These are phyloP conservation scores for Musca domestica DNA, from an alignment of 1,140 invertebrate species.

Conservation along the genomic window DNA sequence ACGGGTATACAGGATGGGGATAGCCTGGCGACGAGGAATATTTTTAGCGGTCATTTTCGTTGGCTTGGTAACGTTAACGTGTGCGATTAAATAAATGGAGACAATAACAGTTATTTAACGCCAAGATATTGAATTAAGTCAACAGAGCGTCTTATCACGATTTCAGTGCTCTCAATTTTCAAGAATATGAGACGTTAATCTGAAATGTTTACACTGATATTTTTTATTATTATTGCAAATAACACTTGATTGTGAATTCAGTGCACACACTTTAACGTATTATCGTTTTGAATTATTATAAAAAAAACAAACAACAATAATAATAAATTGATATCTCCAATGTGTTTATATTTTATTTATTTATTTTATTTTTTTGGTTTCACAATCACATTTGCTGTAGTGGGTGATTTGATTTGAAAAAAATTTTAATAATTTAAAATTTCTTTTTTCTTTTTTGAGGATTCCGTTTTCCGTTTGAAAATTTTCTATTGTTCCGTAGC, in stretches of 20 bases:
- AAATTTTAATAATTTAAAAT: no score
- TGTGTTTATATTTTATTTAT: not conserved
- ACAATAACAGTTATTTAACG: not conserved
- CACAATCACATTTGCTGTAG: no score
- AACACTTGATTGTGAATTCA: no score
- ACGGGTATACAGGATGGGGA: conserved; percentile 73
- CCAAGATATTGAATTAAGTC: not conserved
- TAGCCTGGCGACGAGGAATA: conserved; percentile 60
- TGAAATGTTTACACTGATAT: no score
- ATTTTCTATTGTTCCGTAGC: conserved; percentile 18
- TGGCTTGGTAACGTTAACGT: not conserved
- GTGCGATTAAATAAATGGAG: not conserved
- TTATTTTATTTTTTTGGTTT: conserved; percentile 11
- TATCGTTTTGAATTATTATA: no score
- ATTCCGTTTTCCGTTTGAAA: conserved; percentile 3
- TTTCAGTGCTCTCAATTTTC: no score
- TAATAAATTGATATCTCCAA: not conserved
- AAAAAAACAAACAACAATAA: not conserved
- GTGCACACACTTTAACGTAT: no score
- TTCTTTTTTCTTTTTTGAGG: not conserved
- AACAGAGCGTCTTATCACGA: not conserved
- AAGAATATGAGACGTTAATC: no score
- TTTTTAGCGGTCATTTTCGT: conserved; percentile 24
- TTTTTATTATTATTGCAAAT: no score
- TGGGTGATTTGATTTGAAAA: not conserved